A percentile compares a stretch with the other conserved stretches of the same genome.
Evolutionary conservation across 2,888 invertebrate species (phyloP).

Genomic region (Liopterus haemorrhoidalis): DNA sequence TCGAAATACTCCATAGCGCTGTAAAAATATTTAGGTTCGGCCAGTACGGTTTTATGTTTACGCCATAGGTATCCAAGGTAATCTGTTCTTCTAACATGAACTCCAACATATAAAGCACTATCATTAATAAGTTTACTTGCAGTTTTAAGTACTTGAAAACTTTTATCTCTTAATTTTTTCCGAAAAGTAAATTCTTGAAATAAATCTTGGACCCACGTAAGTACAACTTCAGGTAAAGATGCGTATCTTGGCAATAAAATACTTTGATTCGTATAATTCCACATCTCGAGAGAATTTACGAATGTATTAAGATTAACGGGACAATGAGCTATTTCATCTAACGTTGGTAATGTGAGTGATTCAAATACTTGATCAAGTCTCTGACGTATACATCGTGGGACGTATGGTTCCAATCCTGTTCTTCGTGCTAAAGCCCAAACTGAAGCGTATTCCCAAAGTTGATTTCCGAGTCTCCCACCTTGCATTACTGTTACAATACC

Average conservation of each 20-base stretch:
- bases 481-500: constrained; percentile 48
- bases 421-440: constrained; percentile 48
- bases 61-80: constrained; percentile 52
- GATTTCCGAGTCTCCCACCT: constrained; percentile 46
- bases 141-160: constrained; percentile 45
- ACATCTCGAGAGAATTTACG: constrained; percentile 48
- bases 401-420: constrained; percentile 48
- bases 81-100: constrained; percentile 54
- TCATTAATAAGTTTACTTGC: constrained; percentile 35
- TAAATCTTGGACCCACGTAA: constrained; percentile 53
- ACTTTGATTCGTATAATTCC: constrained; percentile 54
- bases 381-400: constrained; percentile 48
- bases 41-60: constrained; percentile 46
- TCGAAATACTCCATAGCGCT: constrained; percentile 47
- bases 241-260: constrained; percentile 52
- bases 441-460: constrained; percentile 51
- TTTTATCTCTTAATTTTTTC: constrained; percentile 45
- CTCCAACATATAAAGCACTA: constrained; percentile 47
- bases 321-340: constrained; percentile 52
- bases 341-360: constrained; percentile 50
- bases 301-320: constrained; percentile 47
- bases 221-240: constrained; percentile 50
- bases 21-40: constrained; percentile 42
- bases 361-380: constrained; percentile 53
- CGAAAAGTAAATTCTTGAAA: constrained; percentile 53